Conservation (phyloP, 2,113 vertebrate genomes). For the Podilymbus podiceps region DNA sequence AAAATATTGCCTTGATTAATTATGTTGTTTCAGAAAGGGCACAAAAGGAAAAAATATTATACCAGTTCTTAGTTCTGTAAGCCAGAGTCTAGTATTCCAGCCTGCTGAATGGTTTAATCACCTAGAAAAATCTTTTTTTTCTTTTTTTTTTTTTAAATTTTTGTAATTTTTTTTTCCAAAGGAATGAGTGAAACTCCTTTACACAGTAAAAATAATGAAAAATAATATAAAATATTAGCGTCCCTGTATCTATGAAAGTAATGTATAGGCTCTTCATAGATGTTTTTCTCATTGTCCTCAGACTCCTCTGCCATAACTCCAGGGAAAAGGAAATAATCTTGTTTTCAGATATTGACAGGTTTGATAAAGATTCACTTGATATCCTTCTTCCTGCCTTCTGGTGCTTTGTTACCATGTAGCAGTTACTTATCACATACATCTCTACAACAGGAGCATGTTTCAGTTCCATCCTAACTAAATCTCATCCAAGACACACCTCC, state of each 20-base stretch:
- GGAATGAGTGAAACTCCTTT: neutral
- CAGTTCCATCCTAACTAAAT: neutral
- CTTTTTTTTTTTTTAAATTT: neutral
- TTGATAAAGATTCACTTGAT: neutral
- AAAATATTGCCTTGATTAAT: constrained; percentile 68
- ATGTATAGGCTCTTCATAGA: neutral
- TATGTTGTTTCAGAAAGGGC: constrained; percentile 41
- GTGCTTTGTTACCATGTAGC: neutral
- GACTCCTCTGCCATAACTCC: neutral
- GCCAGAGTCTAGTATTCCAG: neutral
- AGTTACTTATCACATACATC: neutral
- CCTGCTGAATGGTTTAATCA: neutral
- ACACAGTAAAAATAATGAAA: neutral
- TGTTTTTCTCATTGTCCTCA: neutral
- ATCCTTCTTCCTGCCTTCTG: neutral
- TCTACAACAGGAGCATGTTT: neutral
- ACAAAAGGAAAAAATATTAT: neutral
- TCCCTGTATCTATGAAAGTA: neutral
- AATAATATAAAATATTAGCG: neutral
- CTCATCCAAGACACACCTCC: neutral
- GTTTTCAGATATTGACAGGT: neutral
- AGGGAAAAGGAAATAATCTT: neutral
- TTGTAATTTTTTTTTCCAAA: neutral
- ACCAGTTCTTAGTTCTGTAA: neutral
- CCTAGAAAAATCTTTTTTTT: neutral